Conservation (phyloP, 2,888 invertebrate species). For the Dexiosoma caninum region DNA sequence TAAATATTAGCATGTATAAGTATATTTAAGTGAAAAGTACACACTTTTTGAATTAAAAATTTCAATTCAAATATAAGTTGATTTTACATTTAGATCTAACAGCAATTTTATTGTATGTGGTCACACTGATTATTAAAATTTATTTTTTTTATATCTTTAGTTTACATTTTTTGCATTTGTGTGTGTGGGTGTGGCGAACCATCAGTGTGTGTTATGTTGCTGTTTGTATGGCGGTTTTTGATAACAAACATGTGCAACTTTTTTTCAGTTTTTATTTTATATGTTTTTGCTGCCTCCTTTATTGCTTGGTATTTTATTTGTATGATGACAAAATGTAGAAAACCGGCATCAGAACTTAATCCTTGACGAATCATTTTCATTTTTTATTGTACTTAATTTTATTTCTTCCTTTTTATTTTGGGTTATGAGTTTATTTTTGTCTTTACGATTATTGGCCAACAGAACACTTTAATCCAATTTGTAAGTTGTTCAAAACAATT, state of each 20-base stretch:
- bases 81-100: too few relatives aligned
- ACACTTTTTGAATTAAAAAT: too few relatives aligned
- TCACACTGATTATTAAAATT: too few relatives aligned
- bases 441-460: slow-evolving; percentile 48
- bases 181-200: not conserved
- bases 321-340: not conserved
- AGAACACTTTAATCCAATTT: slow-evolving; percentile 63
- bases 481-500: slow-evolving; percentile 62
- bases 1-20: too few relatives aligned
- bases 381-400: slow-evolving; percentile 2
- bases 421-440: slow-evolving; percentile 24
- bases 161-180: not conserved
- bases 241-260: slow-evolving; percentile 38
- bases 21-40: too few relatives aligned
- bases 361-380: slow-evolving; percentile 54
- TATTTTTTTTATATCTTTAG: too few relatives aligned
- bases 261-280: too few relatives aligned
- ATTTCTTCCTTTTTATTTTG: not conserved
- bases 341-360: slow-evolving; percentile 44
- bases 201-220: not conserved
- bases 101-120: too few relatives aligned
- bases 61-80: too few relatives aligned
- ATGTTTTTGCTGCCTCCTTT: not conserved
- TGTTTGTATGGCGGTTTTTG: slow-evolving; percentile 36
- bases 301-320: too few relatives aligned